These are phyloP conservation scores for Rhysida immarginata DNA, from an alignment of 1,140 invertebrate genomes.

Conservation along the genomic window DNA sequence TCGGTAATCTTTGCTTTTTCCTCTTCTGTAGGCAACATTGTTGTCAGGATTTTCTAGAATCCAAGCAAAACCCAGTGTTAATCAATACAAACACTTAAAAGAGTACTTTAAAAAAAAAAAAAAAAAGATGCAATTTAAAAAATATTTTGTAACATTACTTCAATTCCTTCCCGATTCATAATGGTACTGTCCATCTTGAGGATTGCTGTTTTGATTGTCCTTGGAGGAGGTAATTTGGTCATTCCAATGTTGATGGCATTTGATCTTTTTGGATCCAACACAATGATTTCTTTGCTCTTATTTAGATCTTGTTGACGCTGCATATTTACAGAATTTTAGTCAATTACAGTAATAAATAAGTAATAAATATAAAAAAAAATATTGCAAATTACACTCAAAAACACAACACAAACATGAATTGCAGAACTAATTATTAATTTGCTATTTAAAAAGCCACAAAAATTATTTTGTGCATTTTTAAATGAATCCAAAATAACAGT, in stretches of 20 bases:
- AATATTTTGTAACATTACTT: slow-evolving; percentile 36
- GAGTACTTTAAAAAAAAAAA: slow-evolving; percentile 7
- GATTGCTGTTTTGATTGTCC: slow-evolving; percentile 93
- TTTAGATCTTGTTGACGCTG: slow-evolving; percentile 85
- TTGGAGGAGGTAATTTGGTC: slow-evolving; percentile 90
- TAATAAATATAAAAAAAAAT: neutral
- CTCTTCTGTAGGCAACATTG: slow-evolving; percentile 92
- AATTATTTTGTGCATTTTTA: too few species aligned
- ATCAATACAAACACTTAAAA: slow-evolving; percentile 3
- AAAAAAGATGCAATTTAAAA: neutral
- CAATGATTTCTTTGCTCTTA: slow-evolving; percentile 89
- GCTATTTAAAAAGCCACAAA: too few species aligned
- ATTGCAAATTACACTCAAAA: too few species aligned
- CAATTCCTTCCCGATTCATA: slow-evolving; percentile 94
- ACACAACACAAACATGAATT: too few species aligned
- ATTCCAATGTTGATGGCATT: slow-evolving; percentile 99
- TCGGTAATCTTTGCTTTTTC: slow-evolving; percentile 92
- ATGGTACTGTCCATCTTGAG: slow-evolving; percentile 98
- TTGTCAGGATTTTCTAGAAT: slow-evolving; percentile 70
- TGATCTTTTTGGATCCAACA: slow-evolving; percentile 91
- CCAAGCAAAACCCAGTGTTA: neutral
- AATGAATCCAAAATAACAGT: too few species aligned
- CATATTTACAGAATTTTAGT: neutral
- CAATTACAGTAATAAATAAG: neutral
- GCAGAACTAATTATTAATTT: too few species aligned